Conservation (phyloP, 2,797 vertebrate genomes). For the Miichthys miiuy region DNA sequence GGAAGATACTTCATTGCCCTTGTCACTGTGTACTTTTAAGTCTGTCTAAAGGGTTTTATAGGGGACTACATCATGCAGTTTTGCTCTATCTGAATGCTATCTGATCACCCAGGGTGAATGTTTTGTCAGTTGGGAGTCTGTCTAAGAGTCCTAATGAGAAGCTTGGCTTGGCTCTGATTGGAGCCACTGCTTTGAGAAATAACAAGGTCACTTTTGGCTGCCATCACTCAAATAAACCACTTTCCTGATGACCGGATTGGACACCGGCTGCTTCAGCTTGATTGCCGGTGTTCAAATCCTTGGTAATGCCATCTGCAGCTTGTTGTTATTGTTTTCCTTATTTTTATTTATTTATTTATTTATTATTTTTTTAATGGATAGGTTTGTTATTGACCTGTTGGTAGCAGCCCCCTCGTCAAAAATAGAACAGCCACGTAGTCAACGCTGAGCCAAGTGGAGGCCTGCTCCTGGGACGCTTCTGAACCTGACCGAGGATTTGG, state of each 20-base stretch:
- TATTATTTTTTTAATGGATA: conserved; percentile 2
- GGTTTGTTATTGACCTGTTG: not conserved
- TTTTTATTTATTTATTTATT: conserved; percentile 8
- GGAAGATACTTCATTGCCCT: not conserved
- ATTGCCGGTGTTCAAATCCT: conserved; percentile 29
- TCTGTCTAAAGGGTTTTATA: not conserved
- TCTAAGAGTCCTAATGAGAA: conserved; percentile 28
- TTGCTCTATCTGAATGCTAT: conserved; percentile 11
- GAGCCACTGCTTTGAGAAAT: conserved; percentile 38
- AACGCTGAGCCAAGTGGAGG: no score
- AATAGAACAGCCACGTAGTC: no score
- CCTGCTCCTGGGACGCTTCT: no score
- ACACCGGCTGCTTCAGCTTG: conserved; percentile 31
- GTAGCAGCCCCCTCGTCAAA: not conserved
- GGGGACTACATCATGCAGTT: not conserved
- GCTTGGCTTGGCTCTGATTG: conserved; percentile 36
- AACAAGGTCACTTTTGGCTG: conserved; percentile 19
- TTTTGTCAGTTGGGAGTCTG: conserved; percentile 13
- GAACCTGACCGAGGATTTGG: no score
- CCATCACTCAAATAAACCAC: conserved; percentile 27
- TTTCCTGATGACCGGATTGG: conserved; percentile 20
- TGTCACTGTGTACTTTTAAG: not conserved
- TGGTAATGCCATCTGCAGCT: conserved; percentile 12
- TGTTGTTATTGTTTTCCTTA: conserved; percentile 16
- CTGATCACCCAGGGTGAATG: conserved; percentile 9